Evolutionary conservation across 2,888 invertebrate species (phyloP).

Genomic region (Ophion costatus): DNA sequence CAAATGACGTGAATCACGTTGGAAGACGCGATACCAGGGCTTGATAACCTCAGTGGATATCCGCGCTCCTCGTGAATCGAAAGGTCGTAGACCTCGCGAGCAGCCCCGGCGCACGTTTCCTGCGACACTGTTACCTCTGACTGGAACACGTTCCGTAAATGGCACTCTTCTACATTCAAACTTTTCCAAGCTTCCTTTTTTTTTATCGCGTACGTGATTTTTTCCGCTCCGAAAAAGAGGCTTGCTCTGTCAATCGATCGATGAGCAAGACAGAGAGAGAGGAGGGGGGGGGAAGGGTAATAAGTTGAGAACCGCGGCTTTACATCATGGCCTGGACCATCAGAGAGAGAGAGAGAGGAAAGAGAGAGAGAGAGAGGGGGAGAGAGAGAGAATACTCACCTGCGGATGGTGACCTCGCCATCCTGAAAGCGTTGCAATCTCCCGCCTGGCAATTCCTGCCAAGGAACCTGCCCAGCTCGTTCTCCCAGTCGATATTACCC

Average conservation of each 20-base stretch:
- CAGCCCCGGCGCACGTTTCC: conserved; percentile 82
- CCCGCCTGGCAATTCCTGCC: conserved; percentile 61
- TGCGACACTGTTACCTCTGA: conserved; percentile 85
- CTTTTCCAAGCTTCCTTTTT: background rate
- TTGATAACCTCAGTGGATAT: conserved; percentile 52
- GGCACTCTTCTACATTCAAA: background rate
- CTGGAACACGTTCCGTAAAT: conserved; percentile 83
- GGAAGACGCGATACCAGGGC: conserved; percentile 42
- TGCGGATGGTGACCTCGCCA: conserved; percentile 72
- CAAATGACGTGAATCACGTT: conserved; percentile 30
- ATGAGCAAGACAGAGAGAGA: background rate
- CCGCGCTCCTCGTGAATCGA: conserved; percentile 52
- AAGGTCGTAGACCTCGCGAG: conserved; percentile 57
- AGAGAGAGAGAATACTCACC: conserved; percentile 65
- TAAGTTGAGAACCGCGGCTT: conserved; percentile 33
- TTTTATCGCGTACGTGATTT: background rate
- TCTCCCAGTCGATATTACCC: background rate
- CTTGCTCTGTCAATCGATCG: conserved; percentile 4
- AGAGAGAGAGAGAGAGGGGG: background rate
- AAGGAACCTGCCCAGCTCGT: conserved; percentile 24
- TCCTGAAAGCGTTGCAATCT: conserved; percentile 59
- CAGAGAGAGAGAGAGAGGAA: background rate
- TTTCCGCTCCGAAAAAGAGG: background rate
- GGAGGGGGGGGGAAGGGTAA: background rate
- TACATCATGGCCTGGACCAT: conserved; percentile 16